Conservation (phyloP, 2,888 invertebrate genomes). For the Agrotis clavis region DNA sequence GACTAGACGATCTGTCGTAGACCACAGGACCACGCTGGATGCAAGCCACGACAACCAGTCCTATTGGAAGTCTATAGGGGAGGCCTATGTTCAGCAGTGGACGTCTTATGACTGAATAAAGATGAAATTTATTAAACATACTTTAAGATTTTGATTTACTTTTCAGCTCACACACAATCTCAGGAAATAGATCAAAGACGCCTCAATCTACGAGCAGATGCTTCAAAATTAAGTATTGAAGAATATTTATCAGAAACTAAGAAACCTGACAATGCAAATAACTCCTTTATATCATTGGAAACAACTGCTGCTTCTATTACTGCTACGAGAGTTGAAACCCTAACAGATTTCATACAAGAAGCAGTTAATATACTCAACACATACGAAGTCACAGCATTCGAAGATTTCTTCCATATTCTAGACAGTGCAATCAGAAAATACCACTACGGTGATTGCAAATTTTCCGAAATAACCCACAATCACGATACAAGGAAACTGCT, state of each 20-base stretch:
- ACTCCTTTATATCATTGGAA: background rate
- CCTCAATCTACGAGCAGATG: background rate
- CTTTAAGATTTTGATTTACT: too few relatives aligned
- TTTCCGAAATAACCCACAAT: constrained; percentile 69
- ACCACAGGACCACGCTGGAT: too few relatives aligned
- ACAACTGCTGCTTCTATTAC: background rate
- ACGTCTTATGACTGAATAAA: too few relatives aligned
- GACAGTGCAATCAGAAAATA: constrained; percentile 72
- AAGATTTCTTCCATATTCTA: constrained; percentile 65
- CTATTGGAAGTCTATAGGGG: too few relatives aligned
- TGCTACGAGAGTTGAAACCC: constrained; percentile 33
- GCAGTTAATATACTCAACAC: constrained; percentile 61
- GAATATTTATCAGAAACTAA: background rate
- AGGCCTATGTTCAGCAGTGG: too few relatives aligned
- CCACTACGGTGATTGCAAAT: constrained; percentile 70
- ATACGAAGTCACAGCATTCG: constrained; percentile 72
- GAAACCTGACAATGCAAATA: background rate
- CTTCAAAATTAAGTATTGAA: background rate
- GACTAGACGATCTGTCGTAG: too few relatives aligned
- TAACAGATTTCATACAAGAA: constrained; percentile 75
- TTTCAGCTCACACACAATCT: too few relatives aligned
- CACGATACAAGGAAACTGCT: constrained; percentile 63
- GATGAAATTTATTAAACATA: too few relatives aligned
- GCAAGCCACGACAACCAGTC: too few relatives aligned
- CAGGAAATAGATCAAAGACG: too few relatives aligned